Evolutionary conservation across 1,140 invertebrate species (phyloP).

Genomic region (Musca vetustissima): DNA sequence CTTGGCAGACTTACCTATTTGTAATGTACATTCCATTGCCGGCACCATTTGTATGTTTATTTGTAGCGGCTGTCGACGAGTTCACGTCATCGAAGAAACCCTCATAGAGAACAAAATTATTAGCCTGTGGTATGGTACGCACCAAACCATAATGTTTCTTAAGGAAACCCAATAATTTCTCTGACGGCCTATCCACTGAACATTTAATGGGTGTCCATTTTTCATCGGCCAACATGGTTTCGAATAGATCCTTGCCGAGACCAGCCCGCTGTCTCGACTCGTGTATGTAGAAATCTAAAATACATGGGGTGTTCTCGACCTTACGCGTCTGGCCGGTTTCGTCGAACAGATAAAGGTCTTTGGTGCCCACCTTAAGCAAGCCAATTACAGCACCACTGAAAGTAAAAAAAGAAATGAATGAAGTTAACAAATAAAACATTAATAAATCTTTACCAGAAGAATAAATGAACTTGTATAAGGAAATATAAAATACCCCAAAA

Average conservation of each 20-base stretch:
- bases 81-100: constrained; percentile 68
- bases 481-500: too few relatives aligned
- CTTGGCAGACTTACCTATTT: constrained; percentile 42
- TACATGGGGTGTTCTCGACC: constrained; percentile 69
- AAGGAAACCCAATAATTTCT: constrained; percentile 83
- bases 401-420: constrained; percentile 54
- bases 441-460: neutral
- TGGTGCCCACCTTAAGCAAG: constrained; percentile 80
- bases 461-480: too few relatives aligned
- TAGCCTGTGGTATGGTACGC: constrained; percentile 75
- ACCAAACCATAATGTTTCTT: constrained; percentile 77
- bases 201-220: constrained; percentile 70
- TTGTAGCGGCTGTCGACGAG: neutral
- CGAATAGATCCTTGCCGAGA: constrained; percentile 74
- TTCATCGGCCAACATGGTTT: constrained; percentile 77
- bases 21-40: constrained; percentile 45
- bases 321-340: constrained; percentile 68
- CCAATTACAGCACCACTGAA: constrained; percentile 71
- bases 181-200: constrained; percentile 87
- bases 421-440: constrained; percentile 8
- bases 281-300: constrained; percentile 87
- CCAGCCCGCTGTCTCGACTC: constrained; percentile 77
- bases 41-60: constrained; percentile 14
- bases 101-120: constrained; percentile 86
- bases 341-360: constrained; percentile 83